Percentiles rank a stretch among this genome's conserved stretches.
Conservation (phyloP, 2,888 invertebrate species). For the Seladonia tumulorum region DNA sequence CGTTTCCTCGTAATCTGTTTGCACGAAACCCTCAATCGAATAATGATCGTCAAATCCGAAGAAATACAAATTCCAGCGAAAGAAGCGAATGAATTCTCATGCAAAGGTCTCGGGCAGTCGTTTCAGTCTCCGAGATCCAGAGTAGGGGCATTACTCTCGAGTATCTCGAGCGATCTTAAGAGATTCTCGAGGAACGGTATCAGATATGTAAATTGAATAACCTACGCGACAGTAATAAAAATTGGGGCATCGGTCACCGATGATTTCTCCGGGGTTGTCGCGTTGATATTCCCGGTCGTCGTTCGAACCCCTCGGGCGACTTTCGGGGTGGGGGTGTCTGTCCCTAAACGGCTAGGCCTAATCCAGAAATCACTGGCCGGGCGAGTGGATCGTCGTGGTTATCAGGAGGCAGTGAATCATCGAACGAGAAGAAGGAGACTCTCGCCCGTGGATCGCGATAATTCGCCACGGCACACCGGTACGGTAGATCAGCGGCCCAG, state of each 20-base stretch:
- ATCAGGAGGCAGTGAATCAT: slow-evolving; percentile 65
- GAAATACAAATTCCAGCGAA: background rate
- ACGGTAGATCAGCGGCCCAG: slow-evolving; percentile 51
- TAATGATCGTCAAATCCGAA: background rate
- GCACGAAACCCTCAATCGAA: background rate
- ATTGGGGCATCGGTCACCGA: slow-evolving; percentile 1
- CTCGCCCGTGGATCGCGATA: slow-evolving; percentile 62
- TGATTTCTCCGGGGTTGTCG: background rate
- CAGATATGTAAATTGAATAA: slow-evolving; percentile 20
- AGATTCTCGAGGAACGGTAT: background rate
- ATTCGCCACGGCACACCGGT: slow-evolving; percentile 60
- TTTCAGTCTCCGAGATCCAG: background rate
- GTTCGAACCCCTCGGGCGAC: background rate
- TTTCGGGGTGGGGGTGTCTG: background rate
- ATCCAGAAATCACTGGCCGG: slow-evolving; percentile 48
- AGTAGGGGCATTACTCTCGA: background rate
- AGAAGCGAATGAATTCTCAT: background rate
- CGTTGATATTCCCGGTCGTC: background rate
- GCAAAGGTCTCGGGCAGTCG: background rate
- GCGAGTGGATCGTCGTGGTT: slow-evolving; percentile 39
- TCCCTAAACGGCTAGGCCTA: slow-evolving; percentile 22
- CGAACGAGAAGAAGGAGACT: slow-evolving; percentile 25
- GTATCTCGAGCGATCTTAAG: slow-evolving; percentile 5
- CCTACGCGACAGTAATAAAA: slow-evolving; percentile 6
- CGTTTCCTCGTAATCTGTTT: too few species aligned